Evolutionary conservation across 2,113 vertebrate species (phyloP), one percentile per base, ranked within the genome.

Genomic region (Nesogale talazaci): DNA sequence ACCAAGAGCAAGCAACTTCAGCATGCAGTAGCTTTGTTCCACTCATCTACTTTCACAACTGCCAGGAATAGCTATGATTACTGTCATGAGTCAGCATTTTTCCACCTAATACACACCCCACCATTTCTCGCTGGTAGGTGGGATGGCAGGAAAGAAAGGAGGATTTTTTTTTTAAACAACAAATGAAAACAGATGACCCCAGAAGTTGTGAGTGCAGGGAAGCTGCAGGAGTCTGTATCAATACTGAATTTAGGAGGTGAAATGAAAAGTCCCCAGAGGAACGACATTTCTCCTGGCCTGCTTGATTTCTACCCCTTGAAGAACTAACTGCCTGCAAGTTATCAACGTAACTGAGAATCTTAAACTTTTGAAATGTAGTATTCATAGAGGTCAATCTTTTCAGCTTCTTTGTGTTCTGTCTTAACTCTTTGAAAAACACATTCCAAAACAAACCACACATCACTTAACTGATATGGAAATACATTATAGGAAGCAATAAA

Each of bases 401-500:
- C 79, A 61, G 61, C 27, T 83, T 61, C 23, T 85, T 59, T 76
- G 25, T 75, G 22, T 1, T 86, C 8, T 6, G 3, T 1, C 79
- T 89, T 67, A 74, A 67, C 52, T 93, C 46, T 86, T 90, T 89
- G 82, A 78, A 91, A 91, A 29, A 27, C 20, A 80, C 12, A 52
- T 12, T 6, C 46, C 46, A 52, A 52, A 52, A 52, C 46, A 52
- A 52, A 52, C 46, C 46, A 52, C 46, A 34, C 25, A 77, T 5
- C 9, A 76, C 8, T 56, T 52, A 89, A 6, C 10, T 36, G 80
- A 52, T 67, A 83, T 19, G 29, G 90, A 93, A 90, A 88, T 86
- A 81, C 14, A 2, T 6, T 92, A 85, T 67, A 25, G 89, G 83
- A 56, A 9, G 29, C 27, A 38, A 69, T 57, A 74, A 83, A 92